Evolutionary conservation across 1,140 invertebrate species (phyloP), one percentile per base, ranked within the genome.

Genomic region (Drosophila pseudoobscura): DNA sequence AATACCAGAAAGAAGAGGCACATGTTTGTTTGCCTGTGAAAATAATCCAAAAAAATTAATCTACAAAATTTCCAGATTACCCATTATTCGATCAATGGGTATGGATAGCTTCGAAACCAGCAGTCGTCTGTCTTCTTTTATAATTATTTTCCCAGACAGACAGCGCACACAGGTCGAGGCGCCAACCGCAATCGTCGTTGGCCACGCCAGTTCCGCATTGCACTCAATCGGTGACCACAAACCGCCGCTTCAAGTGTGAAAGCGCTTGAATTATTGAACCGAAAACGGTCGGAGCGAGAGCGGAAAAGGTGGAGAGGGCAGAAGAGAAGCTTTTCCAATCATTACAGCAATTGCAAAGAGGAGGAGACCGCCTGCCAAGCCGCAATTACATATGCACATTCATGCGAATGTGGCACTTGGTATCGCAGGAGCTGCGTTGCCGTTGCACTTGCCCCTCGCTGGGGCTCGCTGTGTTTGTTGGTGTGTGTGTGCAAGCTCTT

Each of bases 351-450:
- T 6, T 41, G 39, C 35, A 35, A 15, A 46, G 15, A 41, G 64
- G 45, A 4, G 35, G 39, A 9, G 63, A 56, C n/a, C 44, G 44
- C 52, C 52, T 35, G 66, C 45, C 65, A 50, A 26, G 80, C 82
- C 78, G 83, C 82, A 87, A 87, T 87, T 87, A 82, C 78, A 82
- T 82, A 87, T 87, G 78, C 82, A 88, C 82, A 88, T 78, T 87
- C 83, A 87, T 75, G 80, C 83, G 83, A 82, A 65, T 62, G 46
- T 17, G 13, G 24, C 11, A 43, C 15, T n/a, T 31, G 51, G 2
- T 39, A n/a, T 11, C 46, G 50, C 43, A 17, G 52, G 15, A 44
- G 39, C 51, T 63, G 46, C 20, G 15, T 24, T 45, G 24, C 24
- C 41, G 55, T 17, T 41, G 54, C 53, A 41, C 47, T 17, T n/a